Percentiles rank a stretch among this genome's conserved stretches.
phyloP scores from a whole-genome alignment of 1,140 invertebrate genomes.

The Rhyzopertha dominica region DNA sequence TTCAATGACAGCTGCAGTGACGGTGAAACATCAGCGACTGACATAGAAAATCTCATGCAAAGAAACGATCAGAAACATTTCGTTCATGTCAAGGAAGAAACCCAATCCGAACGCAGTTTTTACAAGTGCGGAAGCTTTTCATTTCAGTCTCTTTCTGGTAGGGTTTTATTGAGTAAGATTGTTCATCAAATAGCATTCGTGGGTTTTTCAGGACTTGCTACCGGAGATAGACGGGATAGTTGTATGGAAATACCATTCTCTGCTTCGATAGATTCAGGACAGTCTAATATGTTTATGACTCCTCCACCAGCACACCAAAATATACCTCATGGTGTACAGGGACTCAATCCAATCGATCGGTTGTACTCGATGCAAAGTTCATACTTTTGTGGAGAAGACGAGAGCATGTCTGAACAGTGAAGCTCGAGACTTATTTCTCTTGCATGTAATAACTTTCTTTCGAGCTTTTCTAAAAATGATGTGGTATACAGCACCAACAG shows the following conservation, averaged over 20 bases:
- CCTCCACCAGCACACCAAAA: conserved; percentile 40
- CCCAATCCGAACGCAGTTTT: too few species aligned
- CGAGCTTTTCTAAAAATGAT: too few species aligned
- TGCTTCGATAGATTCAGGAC: conserved; percentile 26
- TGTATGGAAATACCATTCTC: conserved; percentile 27
- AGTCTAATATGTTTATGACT: conserved; percentile 30
- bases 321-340: conserved; percentile 24
- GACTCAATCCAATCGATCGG: conserved; percentile 58
- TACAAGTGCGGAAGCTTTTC: too few species aligned
- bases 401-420: conserved; percentile 33
- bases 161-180: too few species aligned
- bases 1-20: conserved; percentile 51
- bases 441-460: too few species aligned
- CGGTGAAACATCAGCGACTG: conserved; percentile 42
- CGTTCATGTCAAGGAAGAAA: conserved; percentile 44
- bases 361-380: conserved; percentile 62
- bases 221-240: conserved; percentile 29
- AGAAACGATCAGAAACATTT: conserved; percentile 33
- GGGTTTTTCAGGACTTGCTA: too few species aligned
- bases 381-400: conserved; percentile 57
- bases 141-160: too few species aligned
- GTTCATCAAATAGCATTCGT: too few species aligned
- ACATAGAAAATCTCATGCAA: conserved; percentile 40
- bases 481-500: too few species aligned
- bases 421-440: conserved; percentile 9